phyloP scores from a whole-genome alignment of 2,113 vertebrate genomes.

The Gopherus evgoodei region DNA sequence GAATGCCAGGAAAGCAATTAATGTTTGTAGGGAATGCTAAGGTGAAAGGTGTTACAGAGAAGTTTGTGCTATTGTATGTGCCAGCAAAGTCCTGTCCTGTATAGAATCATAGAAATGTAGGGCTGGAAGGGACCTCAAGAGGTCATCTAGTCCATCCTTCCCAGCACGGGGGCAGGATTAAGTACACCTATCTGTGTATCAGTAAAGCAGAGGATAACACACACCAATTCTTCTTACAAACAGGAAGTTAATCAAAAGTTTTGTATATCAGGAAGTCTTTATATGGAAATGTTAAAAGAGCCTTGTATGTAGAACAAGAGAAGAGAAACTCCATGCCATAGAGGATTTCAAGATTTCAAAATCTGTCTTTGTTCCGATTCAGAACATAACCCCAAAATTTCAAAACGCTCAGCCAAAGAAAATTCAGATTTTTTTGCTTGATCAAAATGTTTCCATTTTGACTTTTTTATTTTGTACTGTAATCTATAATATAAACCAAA shows the following conservation, averaged over 20 bases:
- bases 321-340: neutral
- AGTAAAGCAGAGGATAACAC: neutral
- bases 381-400: neutral
- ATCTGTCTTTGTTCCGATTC: neutral
- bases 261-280: constrained; percentile 19
- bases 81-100: neutral
- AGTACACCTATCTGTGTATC: neutral
- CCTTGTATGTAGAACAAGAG: neutral
- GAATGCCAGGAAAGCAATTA: constrained; percentile 27
- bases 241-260: neutral
- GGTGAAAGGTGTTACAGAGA: neutral
- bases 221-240: constrained; percentile 35
- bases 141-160: neutral
- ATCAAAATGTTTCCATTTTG: neutral
- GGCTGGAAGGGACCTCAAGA: neutral
- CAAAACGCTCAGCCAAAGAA: neutral
- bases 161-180: neutral
- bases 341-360: neutral
- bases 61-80: neutral
- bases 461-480: neutral
- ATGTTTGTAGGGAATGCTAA: neutral
- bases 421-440: neutral
- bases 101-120: neutral
- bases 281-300: neutral
- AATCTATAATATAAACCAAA: neutral